Evolutionary conservation across 1,140 invertebrate genomes (phyloP).

Genomic region (Nomia melanderi): DNA sequence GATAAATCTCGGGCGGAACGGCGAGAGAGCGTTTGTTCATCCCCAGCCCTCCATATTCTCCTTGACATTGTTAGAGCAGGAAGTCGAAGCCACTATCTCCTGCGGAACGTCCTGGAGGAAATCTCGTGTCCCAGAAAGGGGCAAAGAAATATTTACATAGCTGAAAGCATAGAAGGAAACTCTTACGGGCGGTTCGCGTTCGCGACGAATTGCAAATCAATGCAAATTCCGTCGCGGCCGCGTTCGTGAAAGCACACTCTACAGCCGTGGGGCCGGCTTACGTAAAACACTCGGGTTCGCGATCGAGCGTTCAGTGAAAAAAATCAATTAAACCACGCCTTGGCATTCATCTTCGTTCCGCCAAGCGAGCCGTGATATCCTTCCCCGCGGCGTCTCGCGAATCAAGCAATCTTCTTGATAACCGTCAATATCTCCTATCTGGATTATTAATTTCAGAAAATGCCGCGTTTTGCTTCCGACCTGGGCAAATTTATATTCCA

Average conservation of each 20-base stretch:
- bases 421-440: background rate
- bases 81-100: slow-evolving; percentile 28
- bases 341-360: slow-evolving; percentile 15
- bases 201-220: slow-evolving; percentile 52
- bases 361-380: too few species aligned
- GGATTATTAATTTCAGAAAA: slow-evolving; percentile 35
- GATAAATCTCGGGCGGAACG: slow-evolving; percentile 34
- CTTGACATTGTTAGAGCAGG: slow-evolving; percentile 34
- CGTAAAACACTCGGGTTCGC: background rate
- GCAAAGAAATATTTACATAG: slow-evolving; percentile 55
- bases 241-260: slow-evolving; percentile 18
- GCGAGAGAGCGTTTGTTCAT: slow-evolving; percentile 38
- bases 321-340: slow-evolving; percentile 40
- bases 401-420: slow-evolving; percentile 7
- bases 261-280: background rate
- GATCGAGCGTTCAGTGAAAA: background rate
- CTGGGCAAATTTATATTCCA: slow-evolving; percentile 15
- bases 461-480: background rate
- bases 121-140: slow-evolving; percentile 31
- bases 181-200: slow-evolving; percentile 33
- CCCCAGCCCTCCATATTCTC: slow-evolving; percentile 10
- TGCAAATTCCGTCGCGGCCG: slow-evolving; percentile 43
- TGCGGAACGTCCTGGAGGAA: slow-evolving; percentile 22
- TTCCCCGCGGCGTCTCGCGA: background rate
- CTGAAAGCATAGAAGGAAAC: slow-evolving; percentile 50